These are phyloP conservation scores for Pseudobourletiella spinata DNA, from an alignment of 1,140 invertebrate genomes.

Conservation along the genomic window DNA sequence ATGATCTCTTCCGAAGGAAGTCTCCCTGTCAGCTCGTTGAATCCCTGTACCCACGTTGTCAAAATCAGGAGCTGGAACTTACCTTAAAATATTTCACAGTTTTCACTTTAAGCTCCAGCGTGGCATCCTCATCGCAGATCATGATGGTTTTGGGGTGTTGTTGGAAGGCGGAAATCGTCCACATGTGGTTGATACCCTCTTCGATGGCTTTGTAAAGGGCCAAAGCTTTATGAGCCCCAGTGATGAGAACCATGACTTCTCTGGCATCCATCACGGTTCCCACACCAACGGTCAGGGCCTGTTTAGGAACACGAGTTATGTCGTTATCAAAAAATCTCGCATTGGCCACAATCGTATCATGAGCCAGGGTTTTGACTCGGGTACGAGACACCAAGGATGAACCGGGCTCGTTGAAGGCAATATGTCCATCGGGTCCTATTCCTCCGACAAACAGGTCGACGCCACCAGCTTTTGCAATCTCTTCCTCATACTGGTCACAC, in stretches of 20 bases:
- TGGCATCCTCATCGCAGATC: constrained; percentile 96
- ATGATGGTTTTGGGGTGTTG: constrained; percentile 84
- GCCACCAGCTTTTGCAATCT: constrained; percentile 82
- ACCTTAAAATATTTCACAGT: constrained; percentile 99
- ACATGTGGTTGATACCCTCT: constrained; percentile 98
- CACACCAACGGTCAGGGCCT: constrained; percentile 95
- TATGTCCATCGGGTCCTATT: constrained; percentile 98
- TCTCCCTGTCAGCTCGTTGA: no score
- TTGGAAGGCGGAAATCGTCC: constrained; percentile 98
- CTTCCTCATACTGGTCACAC: constrained; percentile 76
- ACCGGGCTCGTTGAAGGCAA: constrained; percentile 98
- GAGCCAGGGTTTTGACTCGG: constrained; percentile 88
- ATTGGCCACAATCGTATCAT: constrained; percentile 94
- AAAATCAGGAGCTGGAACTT: constrained; percentile 3
- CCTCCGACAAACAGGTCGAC: constrained; percentile 94
- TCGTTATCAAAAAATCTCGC: constrained; percentile 95
- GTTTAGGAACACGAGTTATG: constrained; percentile 78
- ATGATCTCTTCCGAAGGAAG: no score
- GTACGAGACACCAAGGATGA: constrained; percentile 88
- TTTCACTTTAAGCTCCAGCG: constrained; percentile 90
- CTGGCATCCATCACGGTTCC: constrained; percentile 98
- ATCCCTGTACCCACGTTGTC: no score
- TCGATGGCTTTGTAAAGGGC: constrained; percentile 95
- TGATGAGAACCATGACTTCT: constrained; percentile 97
- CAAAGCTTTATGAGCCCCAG: constrained; percentile 92